Conservation (phyloP, 2,113 vertebrate genomes). For the Spermophilus dauricus region DNA sequence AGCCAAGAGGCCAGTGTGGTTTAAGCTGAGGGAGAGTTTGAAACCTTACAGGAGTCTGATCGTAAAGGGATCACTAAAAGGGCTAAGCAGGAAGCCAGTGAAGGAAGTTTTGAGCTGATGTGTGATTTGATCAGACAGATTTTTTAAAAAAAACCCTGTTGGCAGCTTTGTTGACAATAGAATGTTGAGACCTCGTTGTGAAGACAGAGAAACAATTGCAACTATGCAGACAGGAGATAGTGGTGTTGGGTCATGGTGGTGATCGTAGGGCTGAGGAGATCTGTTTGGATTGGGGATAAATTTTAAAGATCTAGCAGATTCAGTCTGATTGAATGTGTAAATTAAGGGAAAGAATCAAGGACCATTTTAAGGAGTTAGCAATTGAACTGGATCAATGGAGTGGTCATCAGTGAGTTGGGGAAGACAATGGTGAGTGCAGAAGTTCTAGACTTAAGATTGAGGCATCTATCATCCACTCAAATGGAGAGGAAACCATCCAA, state of each 20-base stretch:
- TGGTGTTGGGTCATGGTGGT: background rate
- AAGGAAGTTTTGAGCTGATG: background rate
- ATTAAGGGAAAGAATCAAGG: background rate
- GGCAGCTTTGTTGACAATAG: background rate
- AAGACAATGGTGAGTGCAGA: background rate
- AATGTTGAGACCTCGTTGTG: too few species aligned
- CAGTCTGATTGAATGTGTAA: background rate
- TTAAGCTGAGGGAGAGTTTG: background rate
- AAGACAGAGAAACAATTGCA: background rate
- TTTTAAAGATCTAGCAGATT: background rate
- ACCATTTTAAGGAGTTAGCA: background rate
- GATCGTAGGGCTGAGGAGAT: background rate
- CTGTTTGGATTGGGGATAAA: background rate
- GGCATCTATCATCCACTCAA: background rate
- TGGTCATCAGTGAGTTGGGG: background rate
- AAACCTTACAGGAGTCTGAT: background rate
- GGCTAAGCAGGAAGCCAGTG: background rate
- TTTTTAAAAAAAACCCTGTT: background rate
- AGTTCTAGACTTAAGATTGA: background rate
- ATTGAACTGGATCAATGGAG: background rate
- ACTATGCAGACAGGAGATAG: too few species aligned
- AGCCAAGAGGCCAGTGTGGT: background rate
- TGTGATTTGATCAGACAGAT: background rate
- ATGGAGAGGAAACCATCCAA: background rate
- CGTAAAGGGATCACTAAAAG: background rate